Percentiles rank a stretch among this genome's conserved stretches.
phyloP scores from a whole-genome alignment of 2,888 invertebrate genomes.

The Volucella bombylans region DNA sequence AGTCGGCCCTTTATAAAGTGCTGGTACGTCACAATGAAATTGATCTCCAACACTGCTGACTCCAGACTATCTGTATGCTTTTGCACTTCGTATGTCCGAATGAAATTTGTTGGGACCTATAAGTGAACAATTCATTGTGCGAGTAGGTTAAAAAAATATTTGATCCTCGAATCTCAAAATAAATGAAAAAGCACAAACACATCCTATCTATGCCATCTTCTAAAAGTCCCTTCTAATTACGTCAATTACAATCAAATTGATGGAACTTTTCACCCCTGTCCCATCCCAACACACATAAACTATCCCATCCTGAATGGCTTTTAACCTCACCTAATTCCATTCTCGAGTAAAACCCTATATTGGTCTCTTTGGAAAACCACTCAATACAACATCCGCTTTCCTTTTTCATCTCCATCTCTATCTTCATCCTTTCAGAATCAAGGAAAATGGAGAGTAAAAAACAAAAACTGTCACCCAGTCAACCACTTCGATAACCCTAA shows the following conservation, averaged over 20 bases:
- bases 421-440: neutral
- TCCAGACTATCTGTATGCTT: slow-evolving; percentile 80
- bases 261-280: neutral
- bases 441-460: slow-evolving; percentile 1
- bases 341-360: slow-evolving; percentile 59
- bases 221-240: neutral
- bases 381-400: slow-evolving; percentile 38
- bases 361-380: slow-evolving; percentile 49
- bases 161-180: neutral
- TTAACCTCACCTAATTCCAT: slow-evolving; percentile 53
- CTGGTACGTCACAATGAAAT: slow-evolving; percentile 80
- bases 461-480: slow-evolving; percentile 48
- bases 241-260: slow-evolving; percentile 43
- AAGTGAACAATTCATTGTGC: slow-evolving; percentile 25
- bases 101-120: slow-evolving; percentile 79
- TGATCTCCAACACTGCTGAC: slow-evolving; percentile 80
- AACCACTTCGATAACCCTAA: slow-evolving; percentile 68
- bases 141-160: neutral
- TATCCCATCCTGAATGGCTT: slow-evolving; percentile 29
- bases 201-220: neutral
- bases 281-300: slow-evolving; percentile 25
- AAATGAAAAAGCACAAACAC: neutral
- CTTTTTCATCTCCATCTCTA: neutral
- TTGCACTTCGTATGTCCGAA: slow-evolving; percentile 79
- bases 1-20: slow-evolving; percentile 81